These are phyloP conservation scores for Panthera tigris DNA, from an alignment of 2,113 vertebrate genomes.

Conservation along the genomic window DNA sequence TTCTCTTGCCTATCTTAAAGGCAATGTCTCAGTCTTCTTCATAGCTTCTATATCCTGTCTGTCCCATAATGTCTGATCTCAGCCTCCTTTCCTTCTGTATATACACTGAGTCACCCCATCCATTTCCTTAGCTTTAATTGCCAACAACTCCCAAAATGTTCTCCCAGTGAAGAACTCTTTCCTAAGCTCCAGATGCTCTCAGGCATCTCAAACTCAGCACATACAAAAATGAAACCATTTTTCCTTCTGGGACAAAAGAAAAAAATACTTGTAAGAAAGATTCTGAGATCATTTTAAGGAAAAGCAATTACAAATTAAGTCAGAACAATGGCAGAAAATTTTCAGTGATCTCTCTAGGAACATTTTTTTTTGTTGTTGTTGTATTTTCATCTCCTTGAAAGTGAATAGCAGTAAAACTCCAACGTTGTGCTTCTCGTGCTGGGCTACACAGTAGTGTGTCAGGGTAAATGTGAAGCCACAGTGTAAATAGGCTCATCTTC, in stretches of 20 bases:
- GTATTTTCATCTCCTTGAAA: slow-evolving; percentile 46
- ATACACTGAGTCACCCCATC: slow-evolving; percentile 68
- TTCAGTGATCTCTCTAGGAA: not conserved
- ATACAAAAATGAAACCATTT: slow-evolving; percentile 50
- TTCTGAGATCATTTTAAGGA: slow-evolving; percentile 27
- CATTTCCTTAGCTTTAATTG: slow-evolving; percentile 75
- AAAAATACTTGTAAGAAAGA: slow-evolving; percentile 19
- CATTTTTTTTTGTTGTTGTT: not conserved
- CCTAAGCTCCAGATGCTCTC: slow-evolving; percentile 57
- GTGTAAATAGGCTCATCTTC: not conserved
- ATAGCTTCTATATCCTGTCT: slow-evolving; percentile 49
- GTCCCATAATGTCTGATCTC: slow-evolving; percentile 49
- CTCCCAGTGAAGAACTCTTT: slow-evolving; percentile 61
- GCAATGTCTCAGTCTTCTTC: slow-evolving; percentile 25
- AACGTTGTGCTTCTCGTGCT: not conserved
- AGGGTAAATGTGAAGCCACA: slow-evolving; percentile 4
- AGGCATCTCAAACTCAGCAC: slow-evolving; percentile 64
- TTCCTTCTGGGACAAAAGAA: slow-evolving; percentile 11
- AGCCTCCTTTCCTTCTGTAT: slow-evolving; percentile 52
- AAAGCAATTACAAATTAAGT: slow-evolving; percentile 49
- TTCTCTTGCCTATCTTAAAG: slow-evolving; percentile 35
- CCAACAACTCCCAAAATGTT: slow-evolving; percentile 72
- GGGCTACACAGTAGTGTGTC: not conserved
- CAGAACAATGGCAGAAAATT: not conserved
- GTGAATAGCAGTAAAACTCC: not conserved